Conservation (phyloP, 2,797 vertebrate species). For the Scleropages formosus region DNA sequence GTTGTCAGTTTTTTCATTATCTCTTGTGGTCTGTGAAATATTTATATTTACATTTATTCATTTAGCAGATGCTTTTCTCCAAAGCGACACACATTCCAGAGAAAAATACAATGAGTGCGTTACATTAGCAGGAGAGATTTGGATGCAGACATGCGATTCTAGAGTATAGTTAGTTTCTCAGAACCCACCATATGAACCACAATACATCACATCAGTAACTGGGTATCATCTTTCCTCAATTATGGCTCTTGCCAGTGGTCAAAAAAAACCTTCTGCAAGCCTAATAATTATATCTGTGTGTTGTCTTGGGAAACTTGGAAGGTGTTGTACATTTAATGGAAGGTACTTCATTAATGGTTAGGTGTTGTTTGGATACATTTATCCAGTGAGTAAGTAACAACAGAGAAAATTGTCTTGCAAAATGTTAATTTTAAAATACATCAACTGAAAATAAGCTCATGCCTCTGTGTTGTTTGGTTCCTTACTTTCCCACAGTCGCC, state of each 20-base stretch:
- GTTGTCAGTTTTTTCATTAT: background rate
- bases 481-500: constrained; percentile 66
- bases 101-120: too few species aligned
- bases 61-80: too few species aligned
- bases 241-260: background rate
- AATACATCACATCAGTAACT: too few species aligned
- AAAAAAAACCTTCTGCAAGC: too few species aligned
- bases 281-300: background rate
- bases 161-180: too few species aligned
- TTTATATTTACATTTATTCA: too few species aligned
- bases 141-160: too few species aligned
- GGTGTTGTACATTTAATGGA: background rate
- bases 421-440: background rate
- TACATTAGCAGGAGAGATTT: too few species aligned
- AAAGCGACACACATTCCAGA: too few species aligned
- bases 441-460: background rate
- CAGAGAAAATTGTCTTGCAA: background rate
- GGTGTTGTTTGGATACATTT: background rate
- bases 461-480: background rate
- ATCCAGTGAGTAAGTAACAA: too few species aligned
- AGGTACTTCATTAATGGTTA: background rate
- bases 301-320: background rate
- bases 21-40: background rate
- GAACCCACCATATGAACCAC: too few species aligned
- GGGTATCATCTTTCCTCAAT: background rate